These are phyloP conservation scores for Pterostichus madidus DNA, from an alignment of 2,888 invertebrate species.

Conservation along the genomic window DNA sequence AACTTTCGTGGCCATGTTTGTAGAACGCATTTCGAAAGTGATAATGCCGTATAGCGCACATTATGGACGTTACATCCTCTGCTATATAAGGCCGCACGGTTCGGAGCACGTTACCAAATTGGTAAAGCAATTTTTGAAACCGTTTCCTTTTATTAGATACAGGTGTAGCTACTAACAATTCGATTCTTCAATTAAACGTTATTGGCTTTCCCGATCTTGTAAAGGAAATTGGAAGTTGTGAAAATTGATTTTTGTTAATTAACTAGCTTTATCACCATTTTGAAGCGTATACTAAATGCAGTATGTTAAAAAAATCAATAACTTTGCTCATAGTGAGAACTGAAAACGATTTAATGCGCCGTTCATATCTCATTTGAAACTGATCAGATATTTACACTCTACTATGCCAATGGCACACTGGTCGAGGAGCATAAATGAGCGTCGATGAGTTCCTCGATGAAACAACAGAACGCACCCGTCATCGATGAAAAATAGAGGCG, in stretches of 20 bases:
- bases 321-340: too few species aligned
- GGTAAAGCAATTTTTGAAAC: constrained; percentile 10
- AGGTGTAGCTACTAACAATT: neutral
- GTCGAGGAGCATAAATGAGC: too few species aligned
- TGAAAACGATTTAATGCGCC: too few species aligned
- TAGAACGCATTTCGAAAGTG: constrained; percentile 2
- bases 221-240: neutral
- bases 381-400: too few species aligned
- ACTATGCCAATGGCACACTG: too few species aligned
- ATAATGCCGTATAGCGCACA: neutral
- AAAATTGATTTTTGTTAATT: neutral
- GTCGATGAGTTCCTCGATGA: too few species aligned
- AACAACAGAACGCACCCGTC: too few species aligned
- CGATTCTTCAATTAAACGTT: neutral
- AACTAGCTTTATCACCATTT: too few species aligned
- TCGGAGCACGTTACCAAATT: constrained; percentile 5
- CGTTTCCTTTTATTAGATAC: constrained; percentile 10
- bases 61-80: neutral
- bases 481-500: too few species aligned
- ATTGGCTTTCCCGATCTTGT: neutral
- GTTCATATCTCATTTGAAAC: too few species aligned
- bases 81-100: neutral
- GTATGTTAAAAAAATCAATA: too few species aligned
- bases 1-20: constrained; percentile 5
- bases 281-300: too few species aligned